Percentiles rank a stretch among this genome's conserved stretches.
Conservation (phyloP, 2,888 invertebrate species). For the Lysandra coridon region DNA sequence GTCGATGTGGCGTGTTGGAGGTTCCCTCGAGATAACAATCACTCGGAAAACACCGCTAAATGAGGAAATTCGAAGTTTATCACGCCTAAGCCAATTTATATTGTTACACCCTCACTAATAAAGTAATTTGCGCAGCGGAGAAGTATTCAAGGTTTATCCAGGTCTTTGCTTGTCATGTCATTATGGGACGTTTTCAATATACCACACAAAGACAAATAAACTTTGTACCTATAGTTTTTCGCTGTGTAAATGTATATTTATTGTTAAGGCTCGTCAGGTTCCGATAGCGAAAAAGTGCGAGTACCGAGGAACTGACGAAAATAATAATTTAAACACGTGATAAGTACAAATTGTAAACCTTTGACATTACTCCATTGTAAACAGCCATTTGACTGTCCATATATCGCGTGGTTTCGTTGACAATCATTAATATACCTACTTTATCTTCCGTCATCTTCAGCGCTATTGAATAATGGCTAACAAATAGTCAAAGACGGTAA, state of each 20-base stretch:
- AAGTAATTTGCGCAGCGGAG: neutral
- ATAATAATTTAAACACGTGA: too few relatives aligned
- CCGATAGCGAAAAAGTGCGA: too few relatives aligned
- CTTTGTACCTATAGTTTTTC: too few relatives aligned
- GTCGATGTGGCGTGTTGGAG: neutral
- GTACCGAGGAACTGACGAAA: too few relatives aligned
- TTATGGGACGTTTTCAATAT: neutral
- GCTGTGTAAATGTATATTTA: too few relatives aligned
- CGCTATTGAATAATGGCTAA: neutral
- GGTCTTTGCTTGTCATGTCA: neutral
- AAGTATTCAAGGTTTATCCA: neutral
- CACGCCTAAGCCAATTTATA: neutral
- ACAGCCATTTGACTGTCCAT: too few relatives aligned
- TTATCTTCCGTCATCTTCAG: neutral
- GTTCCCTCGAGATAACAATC: slow-evolving; percentile 8
- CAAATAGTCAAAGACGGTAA: slow-evolving; percentile 8
- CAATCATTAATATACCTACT: neutral
- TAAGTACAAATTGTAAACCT: too few relatives aligned
- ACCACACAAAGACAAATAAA: too few relatives aligned
- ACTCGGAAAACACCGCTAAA: neutral
- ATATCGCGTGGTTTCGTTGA: neutral
- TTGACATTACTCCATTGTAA: too few relatives aligned
- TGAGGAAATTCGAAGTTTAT: neutral
- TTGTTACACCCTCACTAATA: neutral
- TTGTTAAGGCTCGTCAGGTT: too few relatives aligned